Evolutionary conservation across 37 sponge, comb jelly and placozoan species (phyloP), one percentile per base, ranked within the genome.

Genomic region (Amphimedon queenslandica): DNA sequence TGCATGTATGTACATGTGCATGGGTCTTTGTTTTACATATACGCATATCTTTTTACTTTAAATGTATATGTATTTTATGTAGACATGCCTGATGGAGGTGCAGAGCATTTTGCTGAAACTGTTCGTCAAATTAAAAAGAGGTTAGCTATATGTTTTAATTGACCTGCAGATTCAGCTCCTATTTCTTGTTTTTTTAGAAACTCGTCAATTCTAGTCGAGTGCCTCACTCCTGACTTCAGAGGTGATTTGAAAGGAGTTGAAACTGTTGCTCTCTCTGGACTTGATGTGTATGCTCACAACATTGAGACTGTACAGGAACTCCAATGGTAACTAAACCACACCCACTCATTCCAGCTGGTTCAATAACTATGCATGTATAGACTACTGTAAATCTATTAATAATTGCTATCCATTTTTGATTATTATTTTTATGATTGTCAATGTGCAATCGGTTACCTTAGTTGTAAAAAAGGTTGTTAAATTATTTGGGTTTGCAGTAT

Each of bases 251-350:
- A 68, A 3, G 79, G 74, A 34, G 84, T 98, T 16, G 82, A 63
- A 41, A 32, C 25, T 8, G 85, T 98, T 8, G 93, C 86, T 16
- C 29, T 31, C 38, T 91, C 99, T 32, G 99, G 99, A 21, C 67
- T 98, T 67, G 91, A 98, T 63, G 99, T 98, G 43, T 98, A 87
- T 81, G 99, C 99, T 37, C 99, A 98, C 83, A 98, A 98, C 68
- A 66, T 98, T 6, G 99, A 98, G 73, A 98, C 99, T 61, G 99
- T 98, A 31, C 65, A 88, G 61, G 71, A 83, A 21, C 80, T 98
- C 8, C 99, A 98, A 30, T 92, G 93, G 90, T 92, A 24, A 57
- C 78, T 57, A 47, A 34, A 6, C 8, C 11, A 10, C 31, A n/a
- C n/a, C n/a, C n/a, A n/a, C n/a, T n/a, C n/a, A n/a, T n/a, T n/a